Evolutionary conservation across 2,888 invertebrate genomes (phyloP), one percentile per base, ranked within the genome.

Genomic region (Mythimna lalbum): DNA sequence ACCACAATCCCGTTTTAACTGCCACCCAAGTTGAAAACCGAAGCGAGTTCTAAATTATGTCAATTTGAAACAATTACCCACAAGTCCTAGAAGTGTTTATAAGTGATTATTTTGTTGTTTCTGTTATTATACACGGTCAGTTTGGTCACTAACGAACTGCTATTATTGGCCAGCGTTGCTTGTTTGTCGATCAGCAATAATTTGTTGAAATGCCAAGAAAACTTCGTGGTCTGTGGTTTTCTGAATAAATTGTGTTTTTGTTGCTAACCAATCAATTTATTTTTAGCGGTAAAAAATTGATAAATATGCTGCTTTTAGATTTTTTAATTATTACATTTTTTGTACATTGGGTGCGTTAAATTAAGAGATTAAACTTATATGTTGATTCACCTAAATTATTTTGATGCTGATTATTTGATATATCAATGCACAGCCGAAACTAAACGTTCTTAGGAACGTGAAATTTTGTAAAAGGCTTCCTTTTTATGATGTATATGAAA

Each of bases 21-120:
- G 47, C 79, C 79, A 69, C 80, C 72, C 79, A 82, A 59, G 82
- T 62, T 14, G 79, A 49, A 59, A 12, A 36, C 47, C 43, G 56
- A 56, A 47, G 33, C 12, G 27, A 62, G 31, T 39, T 50, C 59
- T 43, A 39, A 19, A 68, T 73, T 66, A 75, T 59, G 33, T 49
- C 65, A 78, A 71, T 74, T 78, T 52, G n/a, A 59, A 76, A 76
- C 56, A 71, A 80, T 80, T 80, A 80, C 66, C 47, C 23, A 17
- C 49, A 62, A 62, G 14, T 76, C 76, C 47, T 49, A 76, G 64
- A 76, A 80, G 10, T 69, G 33, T 55, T 76, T 62, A 39, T 23
- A 67, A 23, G 14, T 67, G 36, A 63, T 70, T 73, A 68, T 56
- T 67, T 69, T 53, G 43, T 66, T 78, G 31, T 65, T 62, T 62